Percentiles rank a stretch among this genome's conserved stretches.
Evolutionary conservation across 2,888 invertebrate species (phyloP).

Genomic region (Steinernema hermaphroditum): DNA sequence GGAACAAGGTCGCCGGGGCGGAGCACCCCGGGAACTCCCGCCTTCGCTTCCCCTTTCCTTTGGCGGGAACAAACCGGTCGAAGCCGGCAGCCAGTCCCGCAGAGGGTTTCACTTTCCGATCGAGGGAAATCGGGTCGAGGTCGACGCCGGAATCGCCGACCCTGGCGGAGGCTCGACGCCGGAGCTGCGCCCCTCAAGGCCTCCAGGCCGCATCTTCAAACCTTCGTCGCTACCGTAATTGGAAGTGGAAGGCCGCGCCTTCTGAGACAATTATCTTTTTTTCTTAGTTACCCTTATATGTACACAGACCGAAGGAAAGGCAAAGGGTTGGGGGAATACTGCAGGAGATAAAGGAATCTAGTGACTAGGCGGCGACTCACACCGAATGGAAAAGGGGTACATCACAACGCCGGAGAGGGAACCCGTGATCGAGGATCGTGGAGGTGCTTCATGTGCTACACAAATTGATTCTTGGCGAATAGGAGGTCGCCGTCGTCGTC

Average conservation of each 20-base stretch:
- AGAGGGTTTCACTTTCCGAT: conserved; percentile 26
- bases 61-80: conserved; percentile 24
- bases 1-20: conserved; percentile 26
- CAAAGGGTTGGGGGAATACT: neutral
- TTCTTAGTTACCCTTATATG: neutral
- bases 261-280: conserved; percentile 19
- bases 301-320: conserved; percentile 16
- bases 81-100: neutral
- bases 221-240: neutral
- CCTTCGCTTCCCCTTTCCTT: conserved; percentile 9
- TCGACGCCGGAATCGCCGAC: conserved; percentile 22
- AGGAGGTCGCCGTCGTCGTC: neutral
- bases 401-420: neutral
- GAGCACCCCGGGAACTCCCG: neutral
- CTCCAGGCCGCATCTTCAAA: conserved; percentile 4
- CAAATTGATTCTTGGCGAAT: neutral
- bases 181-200: conserved; percentile 4
- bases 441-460: neutral
- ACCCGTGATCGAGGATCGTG: neutral
- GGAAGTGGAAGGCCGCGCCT: neutral
- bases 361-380: conserved; percentile 13
- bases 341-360: neutral
- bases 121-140: conserved; percentile 21
- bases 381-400: conserved; percentile 2
- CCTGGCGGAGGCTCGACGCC: neutral